These are phyloP conservation scores for Nibea albiflora DNA, from an alignment of 2,113 vertebrate genomes.

Conservation along the genomic window DNA sequence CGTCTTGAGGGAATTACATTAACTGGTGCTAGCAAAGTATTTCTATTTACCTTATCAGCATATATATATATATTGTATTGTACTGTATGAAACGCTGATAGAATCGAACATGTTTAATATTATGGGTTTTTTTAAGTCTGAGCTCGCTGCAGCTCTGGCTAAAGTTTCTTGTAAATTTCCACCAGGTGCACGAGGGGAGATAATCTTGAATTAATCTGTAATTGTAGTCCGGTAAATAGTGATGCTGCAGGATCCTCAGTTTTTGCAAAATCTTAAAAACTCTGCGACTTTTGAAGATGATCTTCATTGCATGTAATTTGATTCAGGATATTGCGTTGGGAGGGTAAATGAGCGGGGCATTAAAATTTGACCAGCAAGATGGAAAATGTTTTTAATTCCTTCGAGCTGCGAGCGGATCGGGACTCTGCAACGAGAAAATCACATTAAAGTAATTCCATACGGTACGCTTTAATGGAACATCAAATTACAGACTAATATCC, in stretches of 20 bases:
- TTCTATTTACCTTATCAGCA: background rate
- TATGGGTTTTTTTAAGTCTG: too few relatives aligned
- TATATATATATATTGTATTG: background rate
- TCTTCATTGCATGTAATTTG: conserved; percentile 13
- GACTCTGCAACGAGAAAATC: background rate
- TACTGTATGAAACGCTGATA: too few relatives aligned
- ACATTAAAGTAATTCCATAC: background rate
- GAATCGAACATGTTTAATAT: too few relatives aligned
- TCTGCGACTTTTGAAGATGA: background rate
- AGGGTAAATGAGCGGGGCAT: background rate
- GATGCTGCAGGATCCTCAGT: too few relatives aligned
- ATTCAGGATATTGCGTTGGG: background rate
- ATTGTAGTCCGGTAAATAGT: too few relatives aligned
- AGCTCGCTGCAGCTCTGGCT: too few relatives aligned
- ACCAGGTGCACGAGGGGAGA: too few relatives aligned
- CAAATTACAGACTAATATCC: conserved; percentile 24
- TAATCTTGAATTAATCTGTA: too few relatives aligned
- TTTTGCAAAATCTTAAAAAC: too few relatives aligned
- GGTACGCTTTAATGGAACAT: conserved; percentile 19
- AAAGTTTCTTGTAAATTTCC: too few relatives aligned
- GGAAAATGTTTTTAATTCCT: background rate
- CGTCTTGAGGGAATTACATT: conserved; percentile 6
- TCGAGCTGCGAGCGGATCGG: conserved; percentile 1
- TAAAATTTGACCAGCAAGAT: conserved; percentile 21
- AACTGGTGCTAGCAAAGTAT: background rate